Conservation (phyloP, 35 echinoderm and acorn worm species). For the Acanthaster planci region DNA sequence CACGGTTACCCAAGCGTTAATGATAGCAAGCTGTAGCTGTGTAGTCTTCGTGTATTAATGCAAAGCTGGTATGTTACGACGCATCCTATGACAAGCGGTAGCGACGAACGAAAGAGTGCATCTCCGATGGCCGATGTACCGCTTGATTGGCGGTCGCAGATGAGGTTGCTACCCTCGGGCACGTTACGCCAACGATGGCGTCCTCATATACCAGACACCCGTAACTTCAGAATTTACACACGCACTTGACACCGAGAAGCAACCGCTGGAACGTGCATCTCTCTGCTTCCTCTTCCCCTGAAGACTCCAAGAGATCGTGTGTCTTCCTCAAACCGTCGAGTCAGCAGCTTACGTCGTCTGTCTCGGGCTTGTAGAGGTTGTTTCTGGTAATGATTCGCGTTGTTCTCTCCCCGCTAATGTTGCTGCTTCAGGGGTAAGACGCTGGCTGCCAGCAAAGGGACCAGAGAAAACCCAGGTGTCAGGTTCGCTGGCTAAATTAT, state of each 20-base stretch:
- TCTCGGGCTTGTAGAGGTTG: neutral
- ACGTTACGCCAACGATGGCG: constrained; percentile 8
- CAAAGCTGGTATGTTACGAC: neutral
- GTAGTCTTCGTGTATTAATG: neutral
- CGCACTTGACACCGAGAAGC: constrained; percentile 12
- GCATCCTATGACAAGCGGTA: neutral
- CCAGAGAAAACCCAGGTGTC: neutral
- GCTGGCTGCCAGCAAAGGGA: constrained; percentile 6
- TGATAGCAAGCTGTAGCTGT: neutral
- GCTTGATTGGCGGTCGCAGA: constrained; percentile 1
- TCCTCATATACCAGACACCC: constrained; percentile 24
- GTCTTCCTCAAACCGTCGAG: constrained; percentile 9
- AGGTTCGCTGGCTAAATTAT: constrained; percentile 3
- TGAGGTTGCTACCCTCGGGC: constrained; percentile 7
- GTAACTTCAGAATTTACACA: constrained; percentile 34
- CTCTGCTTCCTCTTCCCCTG: neutral
- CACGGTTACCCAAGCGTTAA: neutral
- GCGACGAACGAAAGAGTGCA: neutral
- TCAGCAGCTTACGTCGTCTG: neutral
- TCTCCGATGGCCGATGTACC: neutral
- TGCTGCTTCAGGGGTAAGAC: constrained; percentile 3
- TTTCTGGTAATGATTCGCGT: constrained; percentile 18
- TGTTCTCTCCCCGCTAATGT: constrained; percentile 17
- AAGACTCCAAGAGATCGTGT: constrained; percentile 18
- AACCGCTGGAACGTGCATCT: constrained; percentile 17